A percentile compares a stretch with the other conserved stretches of the same genome.
These are phyloP conservation scores for Dissostichus mawsoni DNA, from an alignment of 2,113 vertebrate genomes.

Conservation along the genomic window DNA sequence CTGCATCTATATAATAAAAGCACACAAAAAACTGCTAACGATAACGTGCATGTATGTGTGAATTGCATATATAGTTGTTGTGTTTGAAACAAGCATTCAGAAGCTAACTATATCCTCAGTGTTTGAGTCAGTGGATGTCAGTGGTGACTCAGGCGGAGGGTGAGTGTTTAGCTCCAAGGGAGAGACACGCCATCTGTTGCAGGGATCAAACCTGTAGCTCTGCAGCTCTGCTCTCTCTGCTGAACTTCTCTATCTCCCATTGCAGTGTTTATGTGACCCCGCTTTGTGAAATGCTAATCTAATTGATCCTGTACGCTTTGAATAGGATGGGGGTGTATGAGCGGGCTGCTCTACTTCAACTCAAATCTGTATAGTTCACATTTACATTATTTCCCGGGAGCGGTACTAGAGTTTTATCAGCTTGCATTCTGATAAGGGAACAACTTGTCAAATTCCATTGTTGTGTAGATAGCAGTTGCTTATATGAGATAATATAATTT, in stretches of 20 bases:
- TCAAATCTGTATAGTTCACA: neutral
- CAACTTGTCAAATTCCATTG: neutral
- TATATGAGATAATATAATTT: too few species aligned
- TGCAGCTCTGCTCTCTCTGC: neutral
- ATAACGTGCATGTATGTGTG: too few species aligned
- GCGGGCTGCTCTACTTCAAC: neutral
- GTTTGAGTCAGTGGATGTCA: too few species aligned
- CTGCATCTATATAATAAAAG: too few species aligned
- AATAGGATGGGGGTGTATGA: neutral
- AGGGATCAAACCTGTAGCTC: conserved; percentile 8
- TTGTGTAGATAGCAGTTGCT: too few species aligned
- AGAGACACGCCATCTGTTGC: conserved; percentile 12
- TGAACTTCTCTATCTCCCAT: neutral
- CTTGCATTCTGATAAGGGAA: neutral
- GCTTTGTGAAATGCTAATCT: conserved; percentile 18
- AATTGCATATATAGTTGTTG: too few species aligned
- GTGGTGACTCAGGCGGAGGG: neutral
- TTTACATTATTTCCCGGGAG: neutral
- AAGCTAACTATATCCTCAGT: too few species aligned
- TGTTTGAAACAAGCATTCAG: too few species aligned
- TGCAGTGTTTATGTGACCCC: conserved; percentile 7
- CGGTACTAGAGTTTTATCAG: neutral
- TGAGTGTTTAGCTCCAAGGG: neutral
- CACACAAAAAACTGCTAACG: too few species aligned
- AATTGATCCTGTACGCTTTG: neutral